Evolutionary conservation across 2,797 vertebrate species (phyloP).

Genomic region (Sebastes wilsoni): DNA sequence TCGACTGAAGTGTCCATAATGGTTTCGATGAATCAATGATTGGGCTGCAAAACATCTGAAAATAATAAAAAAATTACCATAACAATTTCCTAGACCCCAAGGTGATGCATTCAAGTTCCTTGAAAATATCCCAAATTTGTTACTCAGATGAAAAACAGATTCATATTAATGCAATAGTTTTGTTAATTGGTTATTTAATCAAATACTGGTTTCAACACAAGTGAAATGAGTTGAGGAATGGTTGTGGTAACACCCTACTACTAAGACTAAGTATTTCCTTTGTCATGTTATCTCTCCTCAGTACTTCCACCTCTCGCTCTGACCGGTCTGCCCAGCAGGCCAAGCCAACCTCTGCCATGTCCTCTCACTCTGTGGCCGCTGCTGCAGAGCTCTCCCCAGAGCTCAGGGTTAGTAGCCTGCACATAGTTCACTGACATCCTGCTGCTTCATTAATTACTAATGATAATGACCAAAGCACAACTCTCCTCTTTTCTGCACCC

Average conservation of each 20-base stretch:
- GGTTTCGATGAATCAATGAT: neutral
- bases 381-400: constrained; percentile 91
- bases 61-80: neutral
- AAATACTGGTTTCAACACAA: neutral
- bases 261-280: neutral
- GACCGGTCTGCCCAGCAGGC: constrained; percentile 88
- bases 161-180: neutral
- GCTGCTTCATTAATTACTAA: neutral
- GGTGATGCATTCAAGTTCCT: neutral
- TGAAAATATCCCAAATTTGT: neutral
- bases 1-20: neutral
- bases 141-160: neutral
- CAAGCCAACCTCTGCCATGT: constrained; percentile 85
- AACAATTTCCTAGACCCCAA: no score
- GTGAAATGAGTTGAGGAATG: neutral
- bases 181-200: neutral
- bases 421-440: neutral
- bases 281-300: constrained; percentile 56
- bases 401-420: constrained; percentile 83
- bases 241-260: neutral
- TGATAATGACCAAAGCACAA: neutral
- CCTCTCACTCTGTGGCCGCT: constrained; percentile 87
- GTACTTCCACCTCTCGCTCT: constrained; percentile 91
- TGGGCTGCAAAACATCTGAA: neutral
- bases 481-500: constrained; percentile 22